Base-by-base conservation (phyloP, 2,113 vertebrate species). In the Python bivittatus region DNA sequence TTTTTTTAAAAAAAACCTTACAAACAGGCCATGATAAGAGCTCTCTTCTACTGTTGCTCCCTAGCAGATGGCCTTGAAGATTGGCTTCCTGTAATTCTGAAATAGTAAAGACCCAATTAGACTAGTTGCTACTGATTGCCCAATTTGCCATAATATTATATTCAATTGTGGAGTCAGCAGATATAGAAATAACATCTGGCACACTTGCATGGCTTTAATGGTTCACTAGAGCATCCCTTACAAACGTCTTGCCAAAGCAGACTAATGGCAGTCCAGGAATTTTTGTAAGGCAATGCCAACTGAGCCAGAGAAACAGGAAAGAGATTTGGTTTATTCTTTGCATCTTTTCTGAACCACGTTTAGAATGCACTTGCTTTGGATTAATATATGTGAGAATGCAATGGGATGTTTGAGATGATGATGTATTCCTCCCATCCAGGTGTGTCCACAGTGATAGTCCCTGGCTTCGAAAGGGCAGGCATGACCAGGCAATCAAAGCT, bases 171-270 rank as follows among this genome's bases (percentile, higher is more conserved):
- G 48, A 92, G 29, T 88, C 54, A 56, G 88, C 38, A 72, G 0
- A 48, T 22, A 90, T 91, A 84, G 93, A 90, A 72, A 58, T 54
- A 38, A 52, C 4, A 42, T 8, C 20, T 25, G 13, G 48, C 48
- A 84, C 13, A 68, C 72, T 87, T 92, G 86, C 25, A 79, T 79
- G 64, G 7, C 89, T 94, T 90, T 94, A 91, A 52, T 5, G 86
- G 88, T 94, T 92, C 61, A 93, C 88, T n/a, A 22, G 57, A 95
- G 90, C 0, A 33, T 89, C 48, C 94, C 79, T 89, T 86, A 91
- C 4, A 91, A 92, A 56, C 91, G 87, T 64, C 33, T 95, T 68
- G 68, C 68, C 27, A 93, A 61, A 53, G n/a, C 94, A 86, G 22
- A 23, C 54, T 92, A 89, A 94, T 84, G 15, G 17, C 38, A 22